Base-by-base conservation (phyloP, 1,140 invertebrate species). In the Drosophila lacteicornis region DNA sequence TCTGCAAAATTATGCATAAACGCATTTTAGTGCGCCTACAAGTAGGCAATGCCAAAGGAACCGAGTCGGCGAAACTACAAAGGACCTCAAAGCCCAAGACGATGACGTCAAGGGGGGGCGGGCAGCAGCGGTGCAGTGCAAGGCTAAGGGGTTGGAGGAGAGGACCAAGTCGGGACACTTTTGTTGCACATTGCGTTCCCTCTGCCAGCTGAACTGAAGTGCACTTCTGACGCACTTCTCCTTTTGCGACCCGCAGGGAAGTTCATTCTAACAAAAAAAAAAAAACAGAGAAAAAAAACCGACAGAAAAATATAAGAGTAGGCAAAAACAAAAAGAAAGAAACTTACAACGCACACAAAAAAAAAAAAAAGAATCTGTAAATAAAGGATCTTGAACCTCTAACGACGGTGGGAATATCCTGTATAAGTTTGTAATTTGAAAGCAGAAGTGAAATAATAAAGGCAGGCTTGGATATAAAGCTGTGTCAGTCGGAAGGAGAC, bases 1-100 rank as follows among this genome's bases (percentile, higher is more conserved):
- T 68, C 57, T 79, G 70, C 73, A 78, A 88, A 88, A 87, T 87
- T 87, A 88, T 87, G 84, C 84, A 87, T 90, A 88, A 88, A 85
- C 84, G 84, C 85, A 88, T 81, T 90, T 88, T 88, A 88, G 78
- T 84, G 84, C 85, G 84, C 84, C 84, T 85, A 84, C 73, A 88
- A 87, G 84, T 87, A 87, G 80, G 84, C 84, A 87, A 88, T 77
- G 69, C 50, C 61, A 70, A 66, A 67, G 62, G 62, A 65, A 46
- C 22, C 53, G 19, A 67, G 63, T 68, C 80, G 83, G 83, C 55
- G 62, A 66, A 87, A 88, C 84, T 83, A 88, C 83, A 87, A 88
- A 87, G 83, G 45, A 62, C 69, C 68, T 75, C 74, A 74, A 70
- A 85, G 53, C 50, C 53, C 66, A 66, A 74, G 51, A 65, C 50